These are phyloP conservation scores for Parazoanthus swiftii DNA, from an alignment of 92 coral and sea anemone species.

Conservation along the genomic window DNA sequence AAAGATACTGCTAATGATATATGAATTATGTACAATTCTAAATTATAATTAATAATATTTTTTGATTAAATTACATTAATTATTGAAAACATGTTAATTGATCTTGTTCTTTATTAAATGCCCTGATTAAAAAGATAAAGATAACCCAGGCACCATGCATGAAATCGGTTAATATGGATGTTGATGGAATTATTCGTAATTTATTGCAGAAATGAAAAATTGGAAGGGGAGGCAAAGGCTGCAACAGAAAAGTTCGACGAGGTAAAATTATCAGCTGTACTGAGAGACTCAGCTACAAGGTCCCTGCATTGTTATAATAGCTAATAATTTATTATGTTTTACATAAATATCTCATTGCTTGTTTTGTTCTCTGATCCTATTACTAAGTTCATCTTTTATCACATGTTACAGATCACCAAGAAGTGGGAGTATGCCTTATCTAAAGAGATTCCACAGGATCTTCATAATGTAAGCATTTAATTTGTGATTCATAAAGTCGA, in stretches of 20 bases:
- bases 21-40: too few species aligned
- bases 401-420: constrained; percentile 71
- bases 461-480: constrained; percentile 70
- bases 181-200: neutral
- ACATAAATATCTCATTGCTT: too few species aligned
- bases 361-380: neutral
- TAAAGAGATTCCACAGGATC: constrained; percentile 94
- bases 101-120: too few species aligned
- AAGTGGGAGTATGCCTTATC: constrained; percentile 97
- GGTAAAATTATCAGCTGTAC: constrained; percentile 34
- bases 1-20: too few species aligned
- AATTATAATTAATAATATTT: too few species aligned
- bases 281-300: too few species aligned
- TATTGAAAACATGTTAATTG: too few species aligned
- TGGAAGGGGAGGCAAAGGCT: constrained; percentile 93
- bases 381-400: neutral
- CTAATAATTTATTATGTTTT: too few species aligned
- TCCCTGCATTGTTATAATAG: too few species aligned
- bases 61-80: too few species aligned
- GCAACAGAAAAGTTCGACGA: constrained; percentile 98
- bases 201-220: constrained; percentile 79
- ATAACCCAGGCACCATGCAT: too few species aligned
- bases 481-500: neutral
- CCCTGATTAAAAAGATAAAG: too few species aligned
- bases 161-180: neutral